phyloP scores from a whole-genome alignment of 2,888 invertebrate genomes.

The Cantharis rustica region DNA sequence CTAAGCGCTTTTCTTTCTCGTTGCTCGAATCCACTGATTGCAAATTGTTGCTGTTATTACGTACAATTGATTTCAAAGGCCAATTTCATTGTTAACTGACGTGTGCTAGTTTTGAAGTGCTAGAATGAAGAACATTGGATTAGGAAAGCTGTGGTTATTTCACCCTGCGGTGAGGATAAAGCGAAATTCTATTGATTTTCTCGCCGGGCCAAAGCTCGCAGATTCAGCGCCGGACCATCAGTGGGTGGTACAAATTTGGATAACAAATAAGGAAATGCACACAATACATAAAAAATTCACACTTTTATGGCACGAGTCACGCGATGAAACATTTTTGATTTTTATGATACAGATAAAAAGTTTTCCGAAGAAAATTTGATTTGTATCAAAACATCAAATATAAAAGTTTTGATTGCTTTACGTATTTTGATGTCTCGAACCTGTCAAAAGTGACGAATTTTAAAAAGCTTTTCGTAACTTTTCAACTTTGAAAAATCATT shows the following conservation, averaged over 20 bases:
- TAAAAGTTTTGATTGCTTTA: neutral
- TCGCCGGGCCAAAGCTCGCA: conserved; percentile 26
- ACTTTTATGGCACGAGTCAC: neutral
- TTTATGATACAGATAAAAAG: neutral
- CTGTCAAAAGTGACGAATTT: neutral
- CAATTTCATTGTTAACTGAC: conserved; percentile 11
- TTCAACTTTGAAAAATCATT: neutral
- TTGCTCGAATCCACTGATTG: neutral
- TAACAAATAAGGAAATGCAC: conserved; percentile 11
- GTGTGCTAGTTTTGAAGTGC: conserved; percentile 8
- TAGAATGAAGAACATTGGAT: conserved; percentile 24
- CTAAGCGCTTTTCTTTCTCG: neutral
- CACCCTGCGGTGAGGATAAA: conserved; percentile 20
- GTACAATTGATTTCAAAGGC: neutral
- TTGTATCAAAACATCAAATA: neutral
- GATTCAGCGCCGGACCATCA: conserved; percentile 12
- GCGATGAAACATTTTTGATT: neutral
- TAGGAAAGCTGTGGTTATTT: conserved; percentile 31
- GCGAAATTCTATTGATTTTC: conserved; percentile 35
- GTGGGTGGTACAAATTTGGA: conserved; percentile 15
- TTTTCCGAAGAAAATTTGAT: neutral
- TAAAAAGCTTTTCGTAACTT: neutral
- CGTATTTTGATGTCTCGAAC: neutral
- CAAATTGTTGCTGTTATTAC: neutral
- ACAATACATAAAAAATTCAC: neutral